A percentile compares a stretch with the other conserved stretches of the same genome.
These are phyloP conservation scores for Pachypanchax playfairii DNA, from an alignment of 2,113 vertebrate genomes.

Conservation along the genomic window DNA sequence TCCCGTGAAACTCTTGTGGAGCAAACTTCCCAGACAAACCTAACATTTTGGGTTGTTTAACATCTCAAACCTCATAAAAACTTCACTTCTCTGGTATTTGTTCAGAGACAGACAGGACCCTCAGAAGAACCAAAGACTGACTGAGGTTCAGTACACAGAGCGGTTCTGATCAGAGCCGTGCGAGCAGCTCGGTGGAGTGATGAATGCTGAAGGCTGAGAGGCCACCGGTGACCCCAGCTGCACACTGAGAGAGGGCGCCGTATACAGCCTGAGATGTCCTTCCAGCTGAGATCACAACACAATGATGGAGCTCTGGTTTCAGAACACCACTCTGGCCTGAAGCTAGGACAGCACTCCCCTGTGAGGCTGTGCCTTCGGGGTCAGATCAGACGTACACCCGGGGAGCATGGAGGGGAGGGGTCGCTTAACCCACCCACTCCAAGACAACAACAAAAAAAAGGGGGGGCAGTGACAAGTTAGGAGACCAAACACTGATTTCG, in stretches of 20 bases:
- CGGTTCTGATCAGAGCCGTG: slow-evolving; percentile 11
- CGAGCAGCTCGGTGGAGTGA: slow-evolving; percentile 52
- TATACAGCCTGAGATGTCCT: slow-evolving; percentile 66
- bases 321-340: slow-evolving; percentile 60
- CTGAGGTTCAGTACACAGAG: slow-evolving; percentile 55
- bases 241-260: slow-evolving; percentile 67
- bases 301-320: slow-evolving; percentile 76
- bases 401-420: too few species aligned
- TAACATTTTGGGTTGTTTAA: slow-evolving; percentile 21
- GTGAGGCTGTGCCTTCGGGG: slow-evolving; percentile 59
- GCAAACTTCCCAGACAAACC: slow-evolving; percentile 23
- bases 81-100: slow-evolving; percentile 34
- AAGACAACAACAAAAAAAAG: too few species aligned
- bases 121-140: slow-evolving; percentile 21
- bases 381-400: slow-evolving; percentile 73
- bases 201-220: slow-evolving; percentile 62
- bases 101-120: slow-evolving; percentile 20
- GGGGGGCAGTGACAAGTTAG: slow-evolving; percentile 59
- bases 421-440: slow-evolving; percentile 55
- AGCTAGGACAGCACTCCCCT: slow-evolving; percentile 63
- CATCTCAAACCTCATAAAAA: slow-evolving; percentile 39
- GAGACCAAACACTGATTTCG: slow-evolving; percentile 59
- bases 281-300: slow-evolving; percentile 81
- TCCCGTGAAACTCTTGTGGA: slow-evolving; percentile 42
- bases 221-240: slow-evolving; percentile 66